Evolutionary conservation across 2,113 vertebrate genomes (phyloP), one percentile per base, ranked within the genome.

Genomic region (Pollachius pollachius): DNA sequence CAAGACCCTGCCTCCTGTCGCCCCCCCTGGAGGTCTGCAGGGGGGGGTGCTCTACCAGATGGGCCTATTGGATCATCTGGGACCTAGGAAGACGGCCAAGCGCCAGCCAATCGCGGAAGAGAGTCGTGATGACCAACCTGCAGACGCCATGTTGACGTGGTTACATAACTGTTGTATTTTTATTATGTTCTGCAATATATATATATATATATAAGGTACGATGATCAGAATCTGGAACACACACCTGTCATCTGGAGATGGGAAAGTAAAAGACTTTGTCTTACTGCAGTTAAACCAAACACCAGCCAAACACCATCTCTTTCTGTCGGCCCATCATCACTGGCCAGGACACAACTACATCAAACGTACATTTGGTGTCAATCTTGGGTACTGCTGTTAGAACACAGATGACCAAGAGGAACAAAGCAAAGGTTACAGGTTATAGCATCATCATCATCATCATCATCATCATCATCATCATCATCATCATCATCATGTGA

Each of bases 61-160:
- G 67, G 67, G 57, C 67, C 57, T 68, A 41, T 68, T 27, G 34
- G 67, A 68, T 68, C 67, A 68, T 68, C 67, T 68, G 67, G 16
- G 57, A 15, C 25, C 17, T n/a, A 68, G 67, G 67, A 68, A 68
- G 17, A 68, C 4, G 15, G 67, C 67, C 67, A 68, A 60, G 17
- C 4, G 30, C 67, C 54, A 16, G n/a, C 67, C 67, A 68, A 68
- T 68, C 27, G 15, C 3, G 60, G 57, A 12, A n/a, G 18, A 60
- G 25, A 41, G 18, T 19, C 34, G 58, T 57, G 57, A 48, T 23
- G 21, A 66, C 34, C 25, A 25, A 52, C 25, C 21, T 57, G 25
- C 15, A 8, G 52, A 16, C 65, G 56, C 21, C 52, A 57, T 67
- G 65, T 25, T 57, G 52, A n/a, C 25, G 52, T 67, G 27, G 52